phyloP scores from a whole-genome alignment of 2,797 vertebrate species.

The Synaphobranchus kaupii region DNA sequence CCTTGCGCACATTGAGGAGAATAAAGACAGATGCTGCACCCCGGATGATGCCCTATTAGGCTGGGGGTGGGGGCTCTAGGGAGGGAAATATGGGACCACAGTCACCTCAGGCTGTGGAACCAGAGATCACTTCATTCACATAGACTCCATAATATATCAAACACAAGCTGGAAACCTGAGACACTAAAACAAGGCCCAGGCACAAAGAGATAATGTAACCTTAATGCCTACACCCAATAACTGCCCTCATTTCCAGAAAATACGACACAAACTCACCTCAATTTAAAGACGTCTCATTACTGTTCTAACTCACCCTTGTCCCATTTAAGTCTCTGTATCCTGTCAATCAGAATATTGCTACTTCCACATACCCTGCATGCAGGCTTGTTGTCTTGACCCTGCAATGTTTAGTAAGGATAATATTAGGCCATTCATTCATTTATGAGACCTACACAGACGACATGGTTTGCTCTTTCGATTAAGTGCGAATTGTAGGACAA shows the following conservation, averaged over 20 bases:
- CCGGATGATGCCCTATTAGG: background rate
- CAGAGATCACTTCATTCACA: conserved; percentile 25
- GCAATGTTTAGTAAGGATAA: background rate
- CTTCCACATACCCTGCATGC: conserved; percentile 4
- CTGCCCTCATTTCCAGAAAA: conserved; percentile 33
- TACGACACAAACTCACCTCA: conserved; percentile 32
- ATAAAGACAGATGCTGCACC: background rate
- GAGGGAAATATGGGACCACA: background rate
- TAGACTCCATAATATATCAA: conserved; percentile 23
- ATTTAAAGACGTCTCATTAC: background rate
- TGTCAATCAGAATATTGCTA: background rate
- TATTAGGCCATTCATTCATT: background rate
- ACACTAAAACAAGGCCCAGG: conserved; percentile 23
- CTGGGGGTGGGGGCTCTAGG: conserved; percentile 1
- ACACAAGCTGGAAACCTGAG: conserved; percentile 24
- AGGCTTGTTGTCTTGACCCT: background rate
- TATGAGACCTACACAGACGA: background rate
- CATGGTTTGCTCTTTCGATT: background rate
- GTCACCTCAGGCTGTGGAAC: conserved; percentile 20
- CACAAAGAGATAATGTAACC: conserved; percentile 25
- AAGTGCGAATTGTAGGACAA: background rate
- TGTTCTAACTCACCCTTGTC: background rate
- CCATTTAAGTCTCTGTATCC: conserved; percentile 13
- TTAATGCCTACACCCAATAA: conserved; percentile 26
- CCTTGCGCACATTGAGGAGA: background rate